A percentile compares a stretch with the other conserved stretches of the same genome.
These are phyloP conservation scores for Tringa solitaria DNA, from an alignment of 2,113 vertebrate species.

Conservation along the genomic window DNA sequence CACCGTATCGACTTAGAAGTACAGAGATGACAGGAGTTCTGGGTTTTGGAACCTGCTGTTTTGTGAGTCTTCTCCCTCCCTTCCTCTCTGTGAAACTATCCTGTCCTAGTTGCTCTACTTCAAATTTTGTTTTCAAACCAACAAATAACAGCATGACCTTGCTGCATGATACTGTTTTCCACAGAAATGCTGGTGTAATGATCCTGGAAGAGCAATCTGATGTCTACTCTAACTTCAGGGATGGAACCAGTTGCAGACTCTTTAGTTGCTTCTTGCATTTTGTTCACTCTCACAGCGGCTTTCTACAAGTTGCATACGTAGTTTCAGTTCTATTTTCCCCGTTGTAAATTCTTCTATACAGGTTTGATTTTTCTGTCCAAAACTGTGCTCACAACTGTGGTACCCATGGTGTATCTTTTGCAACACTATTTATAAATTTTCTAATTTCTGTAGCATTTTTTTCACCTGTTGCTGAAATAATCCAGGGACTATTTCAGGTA, in stretches of 20 bases:
- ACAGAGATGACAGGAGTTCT: background rate
- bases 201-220: background rate
- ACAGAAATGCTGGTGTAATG: background rate
- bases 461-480: background rate
- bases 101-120: background rate
- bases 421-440: background rate
- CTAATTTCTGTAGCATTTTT: background rate
- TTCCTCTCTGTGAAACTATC: background rate
- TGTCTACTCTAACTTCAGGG: background rate
- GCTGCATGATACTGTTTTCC: background rate
- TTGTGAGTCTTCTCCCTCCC: background rate
- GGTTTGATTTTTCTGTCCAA: background rate
- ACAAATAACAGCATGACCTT: background rate
- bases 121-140: background rate
- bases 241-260: background rate
- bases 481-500: background rate
- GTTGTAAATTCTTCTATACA: rapidly evolving
- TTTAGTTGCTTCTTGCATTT: background rate
- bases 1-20: rapidly evolving
- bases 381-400: background rate
- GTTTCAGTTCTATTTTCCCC: background rate
- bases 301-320: background rate
- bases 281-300: background rate
- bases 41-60: background rate
- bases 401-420: background rate